These are phyloP conservation scores for Chloromyia formosa DNA, from an alignment of 2,888 invertebrate genomes.

Conservation along the genomic window DNA sequence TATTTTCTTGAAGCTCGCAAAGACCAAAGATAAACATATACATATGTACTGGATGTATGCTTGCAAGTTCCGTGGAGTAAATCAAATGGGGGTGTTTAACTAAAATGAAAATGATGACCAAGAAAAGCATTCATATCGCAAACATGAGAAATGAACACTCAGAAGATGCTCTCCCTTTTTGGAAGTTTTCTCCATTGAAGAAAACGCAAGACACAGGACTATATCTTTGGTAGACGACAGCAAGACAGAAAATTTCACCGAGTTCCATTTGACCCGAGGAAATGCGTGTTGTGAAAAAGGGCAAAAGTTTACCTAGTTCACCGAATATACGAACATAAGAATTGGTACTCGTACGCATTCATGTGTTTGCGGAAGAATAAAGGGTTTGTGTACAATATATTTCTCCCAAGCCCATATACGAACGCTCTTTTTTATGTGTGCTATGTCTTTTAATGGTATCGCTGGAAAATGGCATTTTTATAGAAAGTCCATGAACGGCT, in stretches of 20 bases:
- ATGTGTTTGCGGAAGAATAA: too few species aligned
- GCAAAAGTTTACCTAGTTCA: conserved; percentile 14
- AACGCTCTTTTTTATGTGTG: background rate
- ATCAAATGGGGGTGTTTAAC: background rate
- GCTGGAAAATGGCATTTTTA: background rate
- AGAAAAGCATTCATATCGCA: conserved; percentile 20
- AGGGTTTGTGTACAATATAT: too few species aligned
- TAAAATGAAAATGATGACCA: conserved; percentile 16
- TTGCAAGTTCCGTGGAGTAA: too few species aligned
- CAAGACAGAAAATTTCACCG: background rate
- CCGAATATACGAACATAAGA: background rate
- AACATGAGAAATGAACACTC: conserved; percentile 31
- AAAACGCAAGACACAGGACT: background rate
- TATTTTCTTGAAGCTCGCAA: background rate
- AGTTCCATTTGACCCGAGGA: background rate
- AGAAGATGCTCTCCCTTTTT: background rate
- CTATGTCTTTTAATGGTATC: background rate
- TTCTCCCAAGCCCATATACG: too few species aligned
- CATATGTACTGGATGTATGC: too few species aligned
- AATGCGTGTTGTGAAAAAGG: conserved; percentile 1
- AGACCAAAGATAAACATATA: background rate
- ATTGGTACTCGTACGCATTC: too few species aligned
- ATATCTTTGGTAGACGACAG: background rate
- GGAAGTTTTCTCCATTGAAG: conserved; percentile 1
- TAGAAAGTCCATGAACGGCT: background rate